Base-by-base conservation (phyloP, 1,140 invertebrate species). In the Littorina saxatilis region DNA sequence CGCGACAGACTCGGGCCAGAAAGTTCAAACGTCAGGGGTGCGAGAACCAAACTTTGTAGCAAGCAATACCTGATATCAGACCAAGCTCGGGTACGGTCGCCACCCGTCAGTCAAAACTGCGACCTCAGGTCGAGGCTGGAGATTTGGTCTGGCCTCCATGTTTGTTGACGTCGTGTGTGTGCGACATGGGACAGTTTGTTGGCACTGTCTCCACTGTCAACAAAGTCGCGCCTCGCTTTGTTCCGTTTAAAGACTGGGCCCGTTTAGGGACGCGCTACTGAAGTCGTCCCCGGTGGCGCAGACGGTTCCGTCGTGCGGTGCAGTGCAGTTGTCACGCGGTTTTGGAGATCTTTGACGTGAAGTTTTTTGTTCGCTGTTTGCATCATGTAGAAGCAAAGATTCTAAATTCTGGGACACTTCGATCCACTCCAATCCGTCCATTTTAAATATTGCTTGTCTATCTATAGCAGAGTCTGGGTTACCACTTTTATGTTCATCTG, bases 41-140 rank as follows among this genome's bases (percentile, higher is more conserved):
- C n/a, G 13, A 68, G 27, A n/a, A 27, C 9, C 68, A 39, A 37
- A 17, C n/a, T 72, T 72, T 72, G 32, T 32, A 72, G 68, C 68
- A 29, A 72, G 68, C 68, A 29, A 23, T 61, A 72, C 68, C 68
- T 39, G 68, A 72, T 72, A 27, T 17, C 20, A 37, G 5, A 72
- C 7, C n/a, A 66, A 66, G 61, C 68, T 17, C 13, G 32, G 35
- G 29, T n/a, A 5, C 32, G 35, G 20, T 75, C 20, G 37, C 52
- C 37, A 23, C 47, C 37, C 17, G 17, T 76, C 43, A n/a, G 52
- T 50, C 50, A 52, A 15, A 35, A 37, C n/a, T 15, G 15, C 11
- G 27, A 17, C 27, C 17, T 37, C 32, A 27, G 40, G 11, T 47
- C 39, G 43, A 27, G 1, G 15, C 29, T 75, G n/a, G 29, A 20